These are phyloP conservation scores for Alectoris magna DNA, from an alignment of 2,797 vertebrate species.

Conservation along the genomic window DNA sequence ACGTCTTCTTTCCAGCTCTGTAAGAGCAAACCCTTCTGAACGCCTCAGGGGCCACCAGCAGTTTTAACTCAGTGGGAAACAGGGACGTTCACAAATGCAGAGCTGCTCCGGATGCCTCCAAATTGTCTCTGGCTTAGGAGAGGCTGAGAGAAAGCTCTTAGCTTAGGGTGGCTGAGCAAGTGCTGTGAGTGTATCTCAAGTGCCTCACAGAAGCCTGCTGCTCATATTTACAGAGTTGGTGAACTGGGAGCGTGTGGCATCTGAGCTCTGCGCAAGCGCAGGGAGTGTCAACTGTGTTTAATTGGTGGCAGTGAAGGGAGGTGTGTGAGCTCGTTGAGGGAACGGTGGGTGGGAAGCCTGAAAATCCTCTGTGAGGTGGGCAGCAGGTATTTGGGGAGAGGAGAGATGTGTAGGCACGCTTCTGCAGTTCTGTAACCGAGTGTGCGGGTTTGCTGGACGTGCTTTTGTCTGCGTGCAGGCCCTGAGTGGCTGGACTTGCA, in stretches of 20 bases:
- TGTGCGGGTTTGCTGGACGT: accelerated
- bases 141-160: not conserved
- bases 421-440: not conserved
- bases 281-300: not conserved
- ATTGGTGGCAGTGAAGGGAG: not conserved
- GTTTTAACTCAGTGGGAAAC: not conserved
- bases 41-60: not conserved
- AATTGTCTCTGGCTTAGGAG: not conserved
- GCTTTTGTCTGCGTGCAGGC: accelerated
- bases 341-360: not conserved
- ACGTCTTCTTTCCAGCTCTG: not conserved
- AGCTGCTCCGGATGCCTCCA: not conserved
- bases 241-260: not conserved
- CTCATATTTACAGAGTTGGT: not conserved
- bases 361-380: not conserved
- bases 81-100: not conserved
- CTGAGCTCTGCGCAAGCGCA: not conserved
- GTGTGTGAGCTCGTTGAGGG: not conserved
- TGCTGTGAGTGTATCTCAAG: not conserved
- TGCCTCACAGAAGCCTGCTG: not conserved
- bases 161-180: not conserved
- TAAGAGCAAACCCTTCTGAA: not conserved
- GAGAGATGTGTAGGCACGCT: accelerated
- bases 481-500: accelerated
- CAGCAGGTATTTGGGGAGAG: not conserved